Percentiles rank a stretch among this genome's conserved stretches.
Evolutionary conservation across 2,888 invertebrate genomes (phyloP).

Genomic region (Latheticus oryzae): DNA sequence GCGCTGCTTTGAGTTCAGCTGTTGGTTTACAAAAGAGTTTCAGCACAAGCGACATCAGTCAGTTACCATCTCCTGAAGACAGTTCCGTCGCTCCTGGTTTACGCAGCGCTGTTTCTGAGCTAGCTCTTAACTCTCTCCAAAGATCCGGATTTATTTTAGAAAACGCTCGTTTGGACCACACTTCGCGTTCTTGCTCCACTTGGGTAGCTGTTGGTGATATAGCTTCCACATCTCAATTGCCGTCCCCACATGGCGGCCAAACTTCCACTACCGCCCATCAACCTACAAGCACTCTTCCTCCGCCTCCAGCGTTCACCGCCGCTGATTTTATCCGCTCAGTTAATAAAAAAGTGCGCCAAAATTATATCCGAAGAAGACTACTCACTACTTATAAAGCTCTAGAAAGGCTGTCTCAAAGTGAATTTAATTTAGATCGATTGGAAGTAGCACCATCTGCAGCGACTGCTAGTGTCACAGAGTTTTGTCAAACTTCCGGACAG

Average conservation of each 20-base stretch:
- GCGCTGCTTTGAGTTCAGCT: constrained; percentile 82
- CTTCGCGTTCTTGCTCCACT: constrained; percentile 80
- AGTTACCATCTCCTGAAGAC: constrained; percentile 69
- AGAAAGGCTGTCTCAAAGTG: constrained; percentile 85
- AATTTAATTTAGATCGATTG: constrained; percentile 81
- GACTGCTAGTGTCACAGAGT: constrained; percentile 58
- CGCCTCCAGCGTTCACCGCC: constrained; percentile 72
- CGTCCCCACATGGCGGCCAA: constrained; percentile 81
- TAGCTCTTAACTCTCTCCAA: constrained; percentile 71
- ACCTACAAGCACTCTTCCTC: constrained; percentile 60
- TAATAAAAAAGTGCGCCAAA: constrained; percentile 86
- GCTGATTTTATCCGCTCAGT: constrained; percentile 79
- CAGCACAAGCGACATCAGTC: constrained; percentile 82
- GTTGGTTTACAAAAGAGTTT: constrained; percentile 86
- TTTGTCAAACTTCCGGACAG: constrained; percentile 38
- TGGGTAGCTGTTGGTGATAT: constrained; percentile 88
- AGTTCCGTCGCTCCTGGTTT: constrained; percentile 59
- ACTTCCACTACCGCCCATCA: constrained; percentile 48
- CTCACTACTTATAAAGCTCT: constrained; percentile 84
- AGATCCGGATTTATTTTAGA: constrained; percentile 69
- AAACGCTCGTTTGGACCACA: constrained; percentile 70
- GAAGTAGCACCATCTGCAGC: constrained; percentile 73
- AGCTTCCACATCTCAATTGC: constrained; percentile 81
- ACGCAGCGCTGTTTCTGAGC: constrained; percentile 68
- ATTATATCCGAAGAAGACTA: constrained; percentile 81